phyloP scores from a whole-genome alignment of 2,888 invertebrate genomes.

The Ochlodes sylvanus region DNA sequence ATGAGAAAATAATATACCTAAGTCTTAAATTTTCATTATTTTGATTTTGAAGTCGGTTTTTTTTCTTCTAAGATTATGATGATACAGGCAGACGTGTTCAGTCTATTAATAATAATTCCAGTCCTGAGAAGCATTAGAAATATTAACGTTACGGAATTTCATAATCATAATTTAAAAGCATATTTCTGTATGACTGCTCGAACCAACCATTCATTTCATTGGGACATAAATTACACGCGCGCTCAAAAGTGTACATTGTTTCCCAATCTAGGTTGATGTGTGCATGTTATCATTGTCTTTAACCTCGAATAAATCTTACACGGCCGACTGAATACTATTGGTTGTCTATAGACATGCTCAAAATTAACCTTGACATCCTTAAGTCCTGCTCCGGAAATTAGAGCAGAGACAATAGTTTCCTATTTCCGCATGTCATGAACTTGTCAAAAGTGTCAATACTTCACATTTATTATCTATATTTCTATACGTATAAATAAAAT shows the following conservation, averaged over 20 bases:
- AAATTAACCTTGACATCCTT: constrained; percentile 63
- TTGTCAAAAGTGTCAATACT: constrained; percentile 63
- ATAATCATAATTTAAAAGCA: background rate
- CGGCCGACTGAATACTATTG: constrained; percentile 38
- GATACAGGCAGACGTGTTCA: too few relatives aligned
- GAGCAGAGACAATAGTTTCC: constrained; percentile 63
- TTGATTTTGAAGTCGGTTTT: too few relatives aligned
- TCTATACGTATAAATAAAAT: too few relatives aligned
- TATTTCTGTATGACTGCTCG: background rate
- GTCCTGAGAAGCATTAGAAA: too few relatives aligned
- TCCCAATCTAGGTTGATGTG: constrained; percentile 36
- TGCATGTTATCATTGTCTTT: constrained; percentile 39
- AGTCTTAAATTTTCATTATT: too few relatives aligned
- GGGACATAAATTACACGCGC: constrained; percentile 19
- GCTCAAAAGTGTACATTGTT: constrained; percentile 34
- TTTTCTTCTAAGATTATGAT: too few relatives aligned
- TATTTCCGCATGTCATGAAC: constrained; percentile 65
- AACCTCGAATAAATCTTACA: constrained; percentile 45
- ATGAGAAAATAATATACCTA: too few relatives aligned
- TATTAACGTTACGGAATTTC: background rate
- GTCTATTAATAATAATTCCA: too few relatives aligned
- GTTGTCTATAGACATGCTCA: constrained; percentile 36
- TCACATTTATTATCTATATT: constrained; percentile 44
- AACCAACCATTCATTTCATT: constrained; percentile 5
- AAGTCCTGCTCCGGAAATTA: constrained; percentile 58